Evolutionary conservation across 2,113 vertebrate species (phyloP).

Genomic region (Boleophthalmus pectinirostris): DNA sequence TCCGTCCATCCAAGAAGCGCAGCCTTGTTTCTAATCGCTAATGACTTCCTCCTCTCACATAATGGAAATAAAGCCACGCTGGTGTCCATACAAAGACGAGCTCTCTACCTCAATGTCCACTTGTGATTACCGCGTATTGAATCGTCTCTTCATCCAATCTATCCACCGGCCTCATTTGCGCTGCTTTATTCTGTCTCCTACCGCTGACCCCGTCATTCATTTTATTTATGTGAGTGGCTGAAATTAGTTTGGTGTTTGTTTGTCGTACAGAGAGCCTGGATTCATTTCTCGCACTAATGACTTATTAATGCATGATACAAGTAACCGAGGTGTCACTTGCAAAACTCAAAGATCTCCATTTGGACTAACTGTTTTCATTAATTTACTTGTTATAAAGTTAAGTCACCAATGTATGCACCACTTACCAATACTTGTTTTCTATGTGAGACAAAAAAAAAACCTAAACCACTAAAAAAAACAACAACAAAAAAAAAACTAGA

Average conservation of each 20-base stretch:
- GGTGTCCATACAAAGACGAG: conserved; percentile 16
- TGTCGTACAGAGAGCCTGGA: conserved; percentile 39
- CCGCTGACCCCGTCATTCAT: conserved; percentile 35
- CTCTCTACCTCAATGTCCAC: conserved; percentile 13
- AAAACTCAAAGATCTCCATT: conserved; percentile 29
- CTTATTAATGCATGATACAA: conserved; percentile 61
- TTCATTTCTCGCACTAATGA: conserved; percentile 67
- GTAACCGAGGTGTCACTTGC: conserved; percentile 62
- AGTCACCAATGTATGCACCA: background rate
- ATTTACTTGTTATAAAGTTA: background rate
- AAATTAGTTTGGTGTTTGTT: conserved; percentile 64
- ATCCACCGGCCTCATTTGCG: background rate
- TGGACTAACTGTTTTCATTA: conserved; percentile 8
- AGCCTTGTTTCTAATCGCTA: conserved; percentile 43
- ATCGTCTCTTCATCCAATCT: conserved; percentile 11
- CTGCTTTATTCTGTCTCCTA: conserved; percentile 14
- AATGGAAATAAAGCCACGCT: conserved; percentile 42
- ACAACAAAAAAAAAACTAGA: too few relatives aligned
- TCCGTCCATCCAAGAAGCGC: conserved; percentile 20
- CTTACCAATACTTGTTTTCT: too few relatives aligned
- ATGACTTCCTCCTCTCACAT: conserved; percentile 53
- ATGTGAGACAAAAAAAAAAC: too few relatives aligned
- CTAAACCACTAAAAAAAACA: too few relatives aligned
- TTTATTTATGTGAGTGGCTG: conserved; percentile 43
- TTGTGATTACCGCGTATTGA: conserved; percentile 7